Conservation (phyloP, 2,113 vertebrate species). For the Sapajus apella region DNA sequence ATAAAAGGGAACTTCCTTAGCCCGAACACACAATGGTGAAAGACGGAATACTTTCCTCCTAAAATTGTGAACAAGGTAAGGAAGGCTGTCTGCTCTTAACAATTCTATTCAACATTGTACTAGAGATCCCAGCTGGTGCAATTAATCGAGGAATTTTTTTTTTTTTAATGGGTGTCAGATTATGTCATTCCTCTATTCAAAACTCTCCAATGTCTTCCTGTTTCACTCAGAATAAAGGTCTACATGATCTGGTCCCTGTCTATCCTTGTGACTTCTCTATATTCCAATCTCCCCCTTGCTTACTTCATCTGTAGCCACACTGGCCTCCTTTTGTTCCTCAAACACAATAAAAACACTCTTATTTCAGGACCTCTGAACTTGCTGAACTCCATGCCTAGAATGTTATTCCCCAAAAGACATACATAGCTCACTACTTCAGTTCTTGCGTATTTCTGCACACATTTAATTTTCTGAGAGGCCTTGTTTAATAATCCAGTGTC, state of each 20-base stretch:
- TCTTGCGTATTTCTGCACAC: background rate
- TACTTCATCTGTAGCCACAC: background rate
- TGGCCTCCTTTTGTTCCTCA: constrained; percentile 25
- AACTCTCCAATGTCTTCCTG: background rate
- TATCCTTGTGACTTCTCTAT: background rate
- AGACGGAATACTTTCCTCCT: background rate
- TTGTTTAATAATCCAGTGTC: background rate
- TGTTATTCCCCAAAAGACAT: constrained; percentile 1
- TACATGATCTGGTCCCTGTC: background rate
- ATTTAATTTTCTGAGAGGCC: constrained; percentile 26
- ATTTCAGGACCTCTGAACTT: constrained; percentile 33
- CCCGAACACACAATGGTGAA: background rate
- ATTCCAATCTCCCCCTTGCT: background rate
- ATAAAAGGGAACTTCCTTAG: background rate
- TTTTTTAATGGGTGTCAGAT: background rate
- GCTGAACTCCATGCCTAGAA: background rate
- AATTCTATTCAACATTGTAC: background rate
- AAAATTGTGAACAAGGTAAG: background rate
- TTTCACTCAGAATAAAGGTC: constrained; percentile 4
- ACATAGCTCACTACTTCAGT: background rate
- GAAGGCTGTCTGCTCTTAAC: background rate
- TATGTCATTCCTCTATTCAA: background rate
- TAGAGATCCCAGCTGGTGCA: background rate
- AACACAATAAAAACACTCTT: background rate
- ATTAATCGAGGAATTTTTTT: background rate